A percentile compares a stretch with the other conserved stretches of the same genome.
Evolutionary conservation across 2,888 invertebrate species (phyloP).

Genomic region (Dioctria rufipes): DNA sequence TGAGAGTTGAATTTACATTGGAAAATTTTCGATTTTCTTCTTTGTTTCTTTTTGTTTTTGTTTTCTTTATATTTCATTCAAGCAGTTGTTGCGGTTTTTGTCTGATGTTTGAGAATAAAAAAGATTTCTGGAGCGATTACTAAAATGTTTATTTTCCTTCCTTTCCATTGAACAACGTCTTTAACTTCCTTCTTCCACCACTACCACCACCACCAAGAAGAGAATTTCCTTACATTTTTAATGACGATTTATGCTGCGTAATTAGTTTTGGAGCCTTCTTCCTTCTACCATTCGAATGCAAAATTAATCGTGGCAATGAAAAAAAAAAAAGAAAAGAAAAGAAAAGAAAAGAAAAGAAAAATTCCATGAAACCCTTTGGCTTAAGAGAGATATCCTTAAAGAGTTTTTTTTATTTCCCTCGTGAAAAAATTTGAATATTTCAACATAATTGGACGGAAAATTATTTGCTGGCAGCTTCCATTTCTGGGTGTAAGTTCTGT

Average conservation of each 20-base stretch:
- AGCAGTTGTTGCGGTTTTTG: background rate
- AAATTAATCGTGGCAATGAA: background rate
- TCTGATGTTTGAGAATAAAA: background rate
- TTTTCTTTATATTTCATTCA: background rate
- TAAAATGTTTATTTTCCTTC: background rate
- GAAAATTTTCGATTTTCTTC: too few species aligned
- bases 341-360: too few species aligned
- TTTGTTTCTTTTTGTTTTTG: too few species aligned
- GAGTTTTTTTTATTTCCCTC: background rate
- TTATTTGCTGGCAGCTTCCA: background rate
- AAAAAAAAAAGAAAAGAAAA: too few species aligned
- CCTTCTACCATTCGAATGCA: slow-evolving; percentile 3
- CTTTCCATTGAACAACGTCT: too few species aligned
- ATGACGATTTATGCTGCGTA: slow-evolving; percentile 6
- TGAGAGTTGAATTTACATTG: too few species aligned
- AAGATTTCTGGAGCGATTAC: slow-evolving; percentile 5
- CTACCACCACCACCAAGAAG: too few species aligned
- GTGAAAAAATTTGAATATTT: too few species aligned
- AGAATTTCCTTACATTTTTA: background rate
- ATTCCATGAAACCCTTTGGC: too few species aligned
- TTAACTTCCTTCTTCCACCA: too few species aligned
- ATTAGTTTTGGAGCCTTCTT: slow-evolving; percentile 4
- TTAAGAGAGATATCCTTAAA: background rate
- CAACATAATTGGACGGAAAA: slow-evolving; percentile 21
- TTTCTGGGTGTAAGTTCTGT: too few species aligned